Conservation (phyloP, 2,797 vertebrate species). For the Rhincodon typus region DNA sequence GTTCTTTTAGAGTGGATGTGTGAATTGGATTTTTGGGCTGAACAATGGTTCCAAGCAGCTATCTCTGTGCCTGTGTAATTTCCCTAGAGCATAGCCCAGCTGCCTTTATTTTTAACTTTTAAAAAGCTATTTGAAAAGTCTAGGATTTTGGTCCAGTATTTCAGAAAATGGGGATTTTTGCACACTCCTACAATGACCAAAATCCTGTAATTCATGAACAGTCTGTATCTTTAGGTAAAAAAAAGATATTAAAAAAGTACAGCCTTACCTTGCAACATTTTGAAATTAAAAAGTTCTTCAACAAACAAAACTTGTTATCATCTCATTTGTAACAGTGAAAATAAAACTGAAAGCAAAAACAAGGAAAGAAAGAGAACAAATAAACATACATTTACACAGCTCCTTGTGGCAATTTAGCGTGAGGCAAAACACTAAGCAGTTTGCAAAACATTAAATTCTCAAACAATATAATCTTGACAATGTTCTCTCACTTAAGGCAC, state of each 20-base stretch:
- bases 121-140: no score
- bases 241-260: neutral
- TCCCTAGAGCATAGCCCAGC: no score
- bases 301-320: neutral
- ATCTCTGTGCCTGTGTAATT: no score
- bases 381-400: no score
- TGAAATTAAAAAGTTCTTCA: slow-evolving; percentile 5
- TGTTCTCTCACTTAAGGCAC: neutral
- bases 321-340: neutral
- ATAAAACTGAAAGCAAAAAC: neutral
- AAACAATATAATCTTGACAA: neutral
- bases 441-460: neutral
- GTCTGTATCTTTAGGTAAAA: neutral
- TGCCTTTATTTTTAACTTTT: no score
- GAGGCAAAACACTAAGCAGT: neutral
- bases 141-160: no score
- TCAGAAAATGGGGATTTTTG: no score
- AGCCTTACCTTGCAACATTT: neutral
- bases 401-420: neutral
- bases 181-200: no score
- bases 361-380: neutral
- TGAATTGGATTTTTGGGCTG: no score
- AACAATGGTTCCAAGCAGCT: no score
- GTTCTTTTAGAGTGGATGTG: no score
- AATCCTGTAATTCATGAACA: neutral